Conservation (phyloP, 2,797 vertebrate genomes). For the Rhinatrema bivittatum region DNA sequence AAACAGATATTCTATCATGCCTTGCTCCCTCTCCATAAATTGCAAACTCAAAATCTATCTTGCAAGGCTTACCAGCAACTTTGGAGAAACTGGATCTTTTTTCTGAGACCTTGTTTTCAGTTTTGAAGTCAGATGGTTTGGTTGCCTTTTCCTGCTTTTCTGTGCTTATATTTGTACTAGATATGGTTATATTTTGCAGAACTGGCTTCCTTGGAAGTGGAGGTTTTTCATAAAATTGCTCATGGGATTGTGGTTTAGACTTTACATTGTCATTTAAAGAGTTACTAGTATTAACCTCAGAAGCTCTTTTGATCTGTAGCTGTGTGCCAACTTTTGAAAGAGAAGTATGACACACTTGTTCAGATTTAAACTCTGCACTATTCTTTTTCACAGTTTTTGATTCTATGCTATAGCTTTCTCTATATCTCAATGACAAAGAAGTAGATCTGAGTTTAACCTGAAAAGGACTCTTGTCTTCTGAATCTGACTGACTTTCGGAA, state of each 20-base stretch:
- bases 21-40: too few relatives aligned
- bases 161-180: constrained; percentile 13
- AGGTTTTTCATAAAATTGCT: constrained; percentile 50
- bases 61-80: constrained; percentile 56
- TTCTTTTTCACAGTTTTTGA: constrained; percentile 46
- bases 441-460: constrained; percentile 81
- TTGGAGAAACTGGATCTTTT: constrained; percentile 31
- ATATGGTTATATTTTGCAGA: constrained; percentile 33
- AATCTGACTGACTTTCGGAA: constrained; percentile 21
- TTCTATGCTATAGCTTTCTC: constrained; percentile 40
- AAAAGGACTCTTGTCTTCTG: constrained; percentile 63
- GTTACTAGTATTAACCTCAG: constrained; percentile 14
- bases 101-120: constrained; percentile 34
- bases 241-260: constrained; percentile 37
- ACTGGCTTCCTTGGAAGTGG: constrained; percentile 54
- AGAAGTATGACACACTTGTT: constrained; percentile 28
- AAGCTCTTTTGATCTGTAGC: constrained; percentile 18
- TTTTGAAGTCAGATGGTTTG: constrained; percentile 26
- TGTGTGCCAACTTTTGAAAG: constrained; percentile 41
- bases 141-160: constrained; percentile 40
- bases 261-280: constrained; percentile 39
- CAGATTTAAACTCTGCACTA: constrained; percentile 54
- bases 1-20: too few relatives aligned
- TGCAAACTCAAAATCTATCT: too few relatives aligned
- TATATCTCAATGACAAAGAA: constrained; percentile 63